Conservation (phyloP, 1,140 invertebrate genomes). For the Ladona fulva region DNA sequence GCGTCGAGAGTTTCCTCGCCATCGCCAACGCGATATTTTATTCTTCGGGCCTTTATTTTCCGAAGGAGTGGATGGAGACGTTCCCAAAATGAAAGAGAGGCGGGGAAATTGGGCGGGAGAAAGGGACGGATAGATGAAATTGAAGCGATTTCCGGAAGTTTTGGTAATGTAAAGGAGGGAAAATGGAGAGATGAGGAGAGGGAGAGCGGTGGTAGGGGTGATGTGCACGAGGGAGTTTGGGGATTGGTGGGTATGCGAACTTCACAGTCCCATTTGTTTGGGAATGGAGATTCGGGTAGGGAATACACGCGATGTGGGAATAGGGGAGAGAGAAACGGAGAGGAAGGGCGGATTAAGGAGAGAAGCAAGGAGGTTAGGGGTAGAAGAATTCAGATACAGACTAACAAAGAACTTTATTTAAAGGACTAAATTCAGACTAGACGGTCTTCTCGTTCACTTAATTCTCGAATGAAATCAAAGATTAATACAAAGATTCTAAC, state of each 20-base stretch:
- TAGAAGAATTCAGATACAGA: no score
- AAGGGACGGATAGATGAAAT: background rate
- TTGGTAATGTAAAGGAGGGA: background rate
- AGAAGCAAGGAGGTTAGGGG: background rate
- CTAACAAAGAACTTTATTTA: no score
- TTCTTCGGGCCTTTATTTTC: no score
- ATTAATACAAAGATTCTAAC: no score
- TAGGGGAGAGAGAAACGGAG: background rate
- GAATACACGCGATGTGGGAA: constrained; percentile 3
- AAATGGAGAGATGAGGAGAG: background rate
- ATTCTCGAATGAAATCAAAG: no score
- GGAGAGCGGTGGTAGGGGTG: background rate
- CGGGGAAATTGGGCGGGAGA: background rate
- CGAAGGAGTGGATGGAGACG: background rate
- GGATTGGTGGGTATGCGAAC: background rate
- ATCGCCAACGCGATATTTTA: no score
- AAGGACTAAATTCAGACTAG: no score
- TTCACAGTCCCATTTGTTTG: constrained; percentile 9
- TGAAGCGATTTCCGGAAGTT: background rate
- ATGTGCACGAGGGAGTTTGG: background rate
- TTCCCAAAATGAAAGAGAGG: background rate
- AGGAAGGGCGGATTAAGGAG: no score
- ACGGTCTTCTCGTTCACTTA: no score
- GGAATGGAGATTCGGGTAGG: background rate
- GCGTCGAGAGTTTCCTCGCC: no score